Conservation (phyloP, 2,797 vertebrate species). For the Spheniscus humboldti region DNA sequence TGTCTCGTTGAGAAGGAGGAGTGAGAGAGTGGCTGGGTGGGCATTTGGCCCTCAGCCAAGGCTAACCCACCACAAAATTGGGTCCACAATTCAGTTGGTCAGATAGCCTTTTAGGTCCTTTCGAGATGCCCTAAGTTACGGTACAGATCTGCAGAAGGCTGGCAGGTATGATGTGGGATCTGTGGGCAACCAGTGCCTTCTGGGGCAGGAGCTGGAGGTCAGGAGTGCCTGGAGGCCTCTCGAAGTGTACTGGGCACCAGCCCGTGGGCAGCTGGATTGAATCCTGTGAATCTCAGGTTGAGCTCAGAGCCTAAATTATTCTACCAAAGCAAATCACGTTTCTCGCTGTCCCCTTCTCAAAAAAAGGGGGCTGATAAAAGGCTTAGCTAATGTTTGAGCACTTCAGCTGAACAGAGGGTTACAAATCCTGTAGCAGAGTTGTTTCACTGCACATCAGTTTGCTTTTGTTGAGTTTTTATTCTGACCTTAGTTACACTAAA, state of each 20-base stretch:
- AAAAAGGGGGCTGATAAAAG: background rate
- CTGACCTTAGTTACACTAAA: background rate
- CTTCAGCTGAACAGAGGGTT: background rate
- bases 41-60: background rate
- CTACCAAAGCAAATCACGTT: background rate
- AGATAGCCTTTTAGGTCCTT: background rate
- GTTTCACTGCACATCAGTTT: background rate
- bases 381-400: background rate
- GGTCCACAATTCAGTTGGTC: background rate
- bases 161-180: background rate
- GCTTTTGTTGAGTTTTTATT: background rate
- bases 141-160: background rate
- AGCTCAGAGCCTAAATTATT: background rate
- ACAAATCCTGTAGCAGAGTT: background rate
- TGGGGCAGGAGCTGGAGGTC: background rate
- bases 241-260: fast-evolving
- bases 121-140: background rate
- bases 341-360: background rate
- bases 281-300: background rate
- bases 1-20: background rate
- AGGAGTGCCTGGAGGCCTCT: background rate
- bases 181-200: fast-evolving
- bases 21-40: background rate
- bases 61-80: background rate
- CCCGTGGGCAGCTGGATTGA: fast-evolving